Conservation (phyloP, 2,888 invertebrate species). For the Papilio elwesi region DNA sequence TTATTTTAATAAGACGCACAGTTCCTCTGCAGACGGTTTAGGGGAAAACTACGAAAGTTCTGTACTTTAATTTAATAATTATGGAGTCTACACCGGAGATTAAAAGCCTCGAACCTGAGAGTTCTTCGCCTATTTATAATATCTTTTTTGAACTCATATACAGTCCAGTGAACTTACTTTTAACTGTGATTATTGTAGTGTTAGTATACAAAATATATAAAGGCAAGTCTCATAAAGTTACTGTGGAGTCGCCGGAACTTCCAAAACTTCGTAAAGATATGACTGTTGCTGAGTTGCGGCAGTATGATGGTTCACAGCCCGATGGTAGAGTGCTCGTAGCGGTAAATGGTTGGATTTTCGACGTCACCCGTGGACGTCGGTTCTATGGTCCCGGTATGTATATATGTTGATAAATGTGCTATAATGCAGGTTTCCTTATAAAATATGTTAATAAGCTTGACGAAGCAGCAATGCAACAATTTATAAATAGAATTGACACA, state of each 20-base stretch:
- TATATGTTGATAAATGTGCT: constrained; percentile 44
- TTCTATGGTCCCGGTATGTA: constrained; percentile 97
- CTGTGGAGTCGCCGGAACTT: constrained; percentile 72
- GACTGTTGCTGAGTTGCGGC: constrained; percentile 92
- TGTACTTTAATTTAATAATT: constrained; percentile 20
- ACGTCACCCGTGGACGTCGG: constrained; percentile 94
- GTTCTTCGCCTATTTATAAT: constrained; percentile 52
- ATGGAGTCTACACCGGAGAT: constrained; percentile 70
- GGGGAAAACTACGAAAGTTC: constrained; percentile 40
- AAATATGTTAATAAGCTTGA: constrained; percentile 40
- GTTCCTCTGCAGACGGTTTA: constrained; percentile 45
- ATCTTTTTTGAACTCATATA: constrained; percentile 82
- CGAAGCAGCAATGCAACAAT: constrained; percentile 47
- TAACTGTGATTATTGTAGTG: constrained; percentile 86
- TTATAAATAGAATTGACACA: constrained; percentile 70
- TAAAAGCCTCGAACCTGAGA: constrained; percentile 59
- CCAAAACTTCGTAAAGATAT: constrained; percentile 95
- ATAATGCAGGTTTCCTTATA: neutral
- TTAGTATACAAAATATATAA: constrained; percentile 88
- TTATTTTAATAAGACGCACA: constrained; percentile 49
- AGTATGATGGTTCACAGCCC: constrained; percentile 93
- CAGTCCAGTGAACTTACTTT: constrained; percentile 87
- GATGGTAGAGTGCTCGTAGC: constrained; percentile 96
- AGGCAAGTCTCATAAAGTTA: constrained; percentile 66
- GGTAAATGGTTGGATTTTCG: constrained; percentile 97